Evolutionary conservation across 2,797 vertebrate species (phyloP), one percentile per base, ranked within the genome.

Genomic region (Brachyrhaphis roseni): DNA sequence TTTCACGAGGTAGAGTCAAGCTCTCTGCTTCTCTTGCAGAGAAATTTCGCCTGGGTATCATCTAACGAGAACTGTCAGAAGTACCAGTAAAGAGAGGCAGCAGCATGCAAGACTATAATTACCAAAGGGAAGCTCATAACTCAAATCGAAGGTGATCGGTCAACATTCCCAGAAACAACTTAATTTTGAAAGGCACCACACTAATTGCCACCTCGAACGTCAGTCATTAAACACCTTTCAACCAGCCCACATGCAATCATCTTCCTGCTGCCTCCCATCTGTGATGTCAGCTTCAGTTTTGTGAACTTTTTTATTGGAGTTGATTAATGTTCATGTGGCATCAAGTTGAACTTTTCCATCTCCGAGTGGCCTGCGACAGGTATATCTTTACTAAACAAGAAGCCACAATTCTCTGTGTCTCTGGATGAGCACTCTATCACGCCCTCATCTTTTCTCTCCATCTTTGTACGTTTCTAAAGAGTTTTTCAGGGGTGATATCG

Each of bases 261-360:
- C 39, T 62, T 11, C 66, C 78, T 46, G 62, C 70, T 75, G 59
- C 75, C 64, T 81, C 75, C 79, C 34, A 78, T 68, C 76, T 66
- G 18, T 66, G 55, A 77, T 71, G 53, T 75, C 36, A 78, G 72
- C 78, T 62, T 70, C 31, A 1, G 62, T 51, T 70, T 43, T 75
- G 76, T 76, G 81, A 88, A 74, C 83, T 81, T 84, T 79, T 78
- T 78, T 62, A 66, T 70, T 59, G 79, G 72, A 68, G 47, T 76
- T 85, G 86, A 91, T 93, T 87, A 85, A 81, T 82, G 72, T 83
- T 84, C 86, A 66, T 43, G 71, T 82, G 68, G 64, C 75, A 75
- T 83, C 74, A 64, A 75, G 81, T 70, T 85, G 77, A 90, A 90
- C 77, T 88, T 85, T 86, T 68, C 78, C 64, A 81, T 84, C 78